Base-by-base conservation (phyloP, 2,888 invertebrate genomes). In the Pherbina coryleti region DNA sequence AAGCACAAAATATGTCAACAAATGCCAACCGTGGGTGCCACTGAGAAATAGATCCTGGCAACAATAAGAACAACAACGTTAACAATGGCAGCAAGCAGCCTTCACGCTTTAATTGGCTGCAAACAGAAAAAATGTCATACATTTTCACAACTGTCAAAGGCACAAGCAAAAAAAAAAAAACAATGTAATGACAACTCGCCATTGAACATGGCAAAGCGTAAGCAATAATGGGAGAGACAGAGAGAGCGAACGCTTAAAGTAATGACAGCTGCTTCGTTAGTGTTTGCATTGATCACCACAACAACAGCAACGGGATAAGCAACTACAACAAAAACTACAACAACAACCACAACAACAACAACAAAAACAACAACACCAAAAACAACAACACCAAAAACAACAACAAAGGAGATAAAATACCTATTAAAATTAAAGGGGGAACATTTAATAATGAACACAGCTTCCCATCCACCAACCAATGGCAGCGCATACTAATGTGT, bases 71-170 rank as follows among this genome's bases (percentile, higher is more conserved):
- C 49, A 34, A 64, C 57, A 55, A 72, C 71, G 72, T 69, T 51
- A 62, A 77, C 34, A 77, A 78, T 78, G 78, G 80, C 81, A 81
- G 85, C 84, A 70, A 22, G 64, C 86, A 88, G 89, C 89, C 89
- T 89, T 89, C 89, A 89, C 88, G 89, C 85, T 89, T 88, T 88
- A 87, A 89, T 88, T 85, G 85, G 84, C 84, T 84, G 85, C 84
- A 82, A 83, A 81, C 84, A 69, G 84, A 85, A 83, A 78, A 85
- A 86, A 85, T 84, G 79, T 81, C 85, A 85, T 82, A 83, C 83
- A 84, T 84, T 85, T 80, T 80, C 25, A 80, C 37, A 78, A 31
- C 73, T 53, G 70, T 75, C 76, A 53, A 60, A 79, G 51, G 66
- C 64, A 78, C 73, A 79, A 78, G 76, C 77, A 69, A 75, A 74